Evolutionary conservation across 2,113 vertebrate genomes (phyloP).

Genomic region (Burhinus oedicnemus): DNA sequence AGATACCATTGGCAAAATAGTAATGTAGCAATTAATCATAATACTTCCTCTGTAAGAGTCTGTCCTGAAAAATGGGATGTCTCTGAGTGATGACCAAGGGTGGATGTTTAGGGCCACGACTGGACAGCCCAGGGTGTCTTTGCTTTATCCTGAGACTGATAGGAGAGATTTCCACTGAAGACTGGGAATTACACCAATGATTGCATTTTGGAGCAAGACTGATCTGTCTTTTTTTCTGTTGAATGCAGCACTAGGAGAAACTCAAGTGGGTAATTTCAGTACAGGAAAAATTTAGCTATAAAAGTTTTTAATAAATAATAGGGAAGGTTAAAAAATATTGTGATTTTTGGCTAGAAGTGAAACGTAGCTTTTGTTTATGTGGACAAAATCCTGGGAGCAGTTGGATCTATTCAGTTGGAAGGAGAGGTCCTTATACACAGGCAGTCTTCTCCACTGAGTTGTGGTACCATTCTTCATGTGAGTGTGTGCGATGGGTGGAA

Average conservation of each 20-base stretch:
- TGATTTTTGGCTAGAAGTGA: background rate
- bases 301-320: background rate
- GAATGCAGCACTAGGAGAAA: background rate
- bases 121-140: background rate
- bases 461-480: background rate
- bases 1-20: background rate
- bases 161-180: background rate
- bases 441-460: background rate
- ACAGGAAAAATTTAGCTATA: background rate
- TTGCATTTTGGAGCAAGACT: background rate
- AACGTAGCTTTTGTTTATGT: background rate
- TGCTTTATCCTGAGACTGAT: background rate
- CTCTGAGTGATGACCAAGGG: background rate
- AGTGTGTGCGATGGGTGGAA: background rate
- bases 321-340: background rate
- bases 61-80: background rate
- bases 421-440: background rate
- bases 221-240: background rate
- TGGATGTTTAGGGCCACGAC: background rate
- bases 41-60: background rate
- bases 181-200: background rate
- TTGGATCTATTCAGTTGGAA: background rate
- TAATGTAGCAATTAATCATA: background rate
- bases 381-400: background rate
- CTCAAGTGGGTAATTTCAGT: background rate